Evolutionary conservation across 2,113 vertebrate genomes (phyloP), one percentile per base, ranked within the genome.

Genomic region (Mustela nigripes): DNA sequence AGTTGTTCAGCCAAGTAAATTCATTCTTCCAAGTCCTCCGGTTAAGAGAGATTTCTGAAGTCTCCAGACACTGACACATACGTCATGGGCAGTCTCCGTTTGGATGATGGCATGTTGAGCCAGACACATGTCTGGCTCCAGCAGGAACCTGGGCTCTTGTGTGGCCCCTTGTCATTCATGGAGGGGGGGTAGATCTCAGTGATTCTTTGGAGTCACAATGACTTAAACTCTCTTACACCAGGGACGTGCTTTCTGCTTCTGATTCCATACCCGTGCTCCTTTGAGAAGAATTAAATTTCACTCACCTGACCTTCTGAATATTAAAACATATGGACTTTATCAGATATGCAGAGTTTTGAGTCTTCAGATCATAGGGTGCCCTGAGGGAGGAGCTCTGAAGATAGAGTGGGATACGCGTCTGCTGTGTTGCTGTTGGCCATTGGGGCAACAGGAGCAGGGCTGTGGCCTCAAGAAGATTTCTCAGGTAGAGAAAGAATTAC

Each of bases 91-190:
- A 9, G 5, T 58, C 2, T 96, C 12, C 26, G 5, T 11, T 3
- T 50, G 31, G 65, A 63, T 7, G 45, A 53, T 3, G 14, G 24
- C 5, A 1, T 63, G 28, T 50, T 48, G 65, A 82, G n/a, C n/a
- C n/a, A 22, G 26, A 15, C 11, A 6, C 11, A 71, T 1, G 2
- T 39, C 48, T 11, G 39, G 0, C 14, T 50, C 33, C 67, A 18
- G 3, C 2, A 18, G 39, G 39, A 62, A 26, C 26, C 7, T 14
- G 26, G 28, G 31, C 3, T 10, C 82, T 7, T 7, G 0, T 24
- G 39, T 24, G 42, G 15, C 28, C 24, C 21, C 53, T 74, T 53
- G 5, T 45, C n/a, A 28, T 65, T 63, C 65, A 45, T 12, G 28
- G 39, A 10, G 9, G 4, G 39, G 9, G 4, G 22, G 0, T 76